These are phyloP conservation scores for Acronicta psi DNA, from an alignment of 2,888 invertebrate species.

Conservation along the genomic window DNA sequence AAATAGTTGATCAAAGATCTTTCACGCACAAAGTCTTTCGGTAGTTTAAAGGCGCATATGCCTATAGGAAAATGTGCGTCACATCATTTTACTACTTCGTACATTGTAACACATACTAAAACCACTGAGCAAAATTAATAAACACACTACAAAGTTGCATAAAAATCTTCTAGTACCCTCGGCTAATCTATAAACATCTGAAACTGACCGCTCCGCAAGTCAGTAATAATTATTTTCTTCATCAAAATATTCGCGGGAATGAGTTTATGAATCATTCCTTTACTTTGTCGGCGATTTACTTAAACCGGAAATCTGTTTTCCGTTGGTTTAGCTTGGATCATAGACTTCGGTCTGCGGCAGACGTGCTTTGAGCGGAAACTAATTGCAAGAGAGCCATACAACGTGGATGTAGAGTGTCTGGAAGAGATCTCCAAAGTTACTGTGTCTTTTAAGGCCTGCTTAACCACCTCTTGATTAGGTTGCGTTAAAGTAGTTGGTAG, in stretches of 20 bases:
- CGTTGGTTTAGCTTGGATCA: slow-evolving; percentile 81
- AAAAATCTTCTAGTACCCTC: slow-evolving; percentile 22
- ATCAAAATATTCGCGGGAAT: slow-evolving; percentile 44
- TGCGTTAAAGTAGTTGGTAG: no score
- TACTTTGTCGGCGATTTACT: slow-evolving; percentile 69
- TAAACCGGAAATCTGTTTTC: slow-evolving; percentile 76
- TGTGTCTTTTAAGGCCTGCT: no score
- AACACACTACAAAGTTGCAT: slow-evolving; percentile 8
- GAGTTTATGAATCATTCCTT: slow-evolving; percentile 63
- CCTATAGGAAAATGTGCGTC: background rate
- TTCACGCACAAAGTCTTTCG: no score
- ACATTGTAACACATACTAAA: slow-evolving; percentile 3
- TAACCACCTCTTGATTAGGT: no score
- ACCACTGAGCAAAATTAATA: slow-evolving; percentile 21
- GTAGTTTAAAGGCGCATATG: no score
- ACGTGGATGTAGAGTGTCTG: slow-evolving; percentile 61
- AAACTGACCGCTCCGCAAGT: slow-evolving; percentile 24
- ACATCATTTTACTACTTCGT: background rate
- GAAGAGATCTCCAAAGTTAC: slow-evolving; percentile 6
- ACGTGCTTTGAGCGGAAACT: slow-evolving; percentile 87
- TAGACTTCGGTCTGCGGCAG: slow-evolving; percentile 82
- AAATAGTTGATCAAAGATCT: no score
- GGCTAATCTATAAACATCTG: slow-evolving; percentile 19
- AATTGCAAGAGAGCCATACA: slow-evolving; percentile 84
- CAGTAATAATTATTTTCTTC: slow-evolving; percentile 47